These are phyloP conservation scores for Busseola fusca DNA, from an alignment of 2,888 invertebrate genomes.

Conservation along the genomic window DNA sequence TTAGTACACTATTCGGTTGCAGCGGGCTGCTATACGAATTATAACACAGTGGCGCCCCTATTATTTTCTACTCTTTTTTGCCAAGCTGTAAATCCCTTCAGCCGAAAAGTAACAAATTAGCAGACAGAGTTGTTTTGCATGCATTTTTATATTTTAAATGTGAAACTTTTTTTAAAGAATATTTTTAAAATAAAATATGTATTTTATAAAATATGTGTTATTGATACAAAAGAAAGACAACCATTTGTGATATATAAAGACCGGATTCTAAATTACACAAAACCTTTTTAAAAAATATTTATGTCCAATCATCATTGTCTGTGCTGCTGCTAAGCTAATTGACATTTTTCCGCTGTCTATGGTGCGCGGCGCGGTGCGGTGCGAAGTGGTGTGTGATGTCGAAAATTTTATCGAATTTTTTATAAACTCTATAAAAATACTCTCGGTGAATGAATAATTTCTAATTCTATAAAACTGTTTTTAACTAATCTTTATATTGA, in stretches of 20 bases:
- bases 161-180: too few species aligned
- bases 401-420: conserved; percentile 52
- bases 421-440: conserved; percentile 35
- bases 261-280: not conserved
- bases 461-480: conserved; percentile 21
- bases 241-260: conserved; percentile 9
- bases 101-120: too few species aligned
- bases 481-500: conserved; percentile 22
- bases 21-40: too few species aligned
- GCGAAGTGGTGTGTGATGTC: conserved; percentile 60
- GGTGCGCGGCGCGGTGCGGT: conserved; percentile 56
- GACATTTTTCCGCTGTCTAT: conserved; percentile 45
- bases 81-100: too few species aligned
- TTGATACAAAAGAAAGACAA: not conserved
- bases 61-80: too few species aligned
- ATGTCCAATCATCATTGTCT: conserved; percentile 29
- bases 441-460: conserved; percentile 39
- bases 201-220: not conserved
- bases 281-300: conserved; percentile 16
- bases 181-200: not conserved
- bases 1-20: too few species aligned
- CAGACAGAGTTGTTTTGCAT: too few species aligned
- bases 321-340: conserved; percentile 7
- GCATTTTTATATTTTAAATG: too few species aligned
- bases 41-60: too few species aligned